Evolutionary conservation across 1,140 invertebrate species (phyloP).

Genomic region (Oscheius sp.): DNA sequence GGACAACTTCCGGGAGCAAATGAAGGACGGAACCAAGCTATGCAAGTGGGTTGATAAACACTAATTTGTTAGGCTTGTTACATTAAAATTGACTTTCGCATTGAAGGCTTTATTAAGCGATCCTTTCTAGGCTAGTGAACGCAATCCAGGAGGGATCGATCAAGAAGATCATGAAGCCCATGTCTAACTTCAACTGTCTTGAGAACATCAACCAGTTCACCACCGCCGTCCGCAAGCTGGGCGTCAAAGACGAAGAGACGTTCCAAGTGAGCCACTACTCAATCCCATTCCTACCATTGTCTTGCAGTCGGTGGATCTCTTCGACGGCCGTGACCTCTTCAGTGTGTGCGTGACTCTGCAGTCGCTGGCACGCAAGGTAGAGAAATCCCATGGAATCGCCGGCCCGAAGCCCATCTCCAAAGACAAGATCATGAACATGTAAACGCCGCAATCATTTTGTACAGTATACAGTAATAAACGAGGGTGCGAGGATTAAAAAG

Average conservation of each 20-base stretch:
- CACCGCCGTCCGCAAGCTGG: conserved; percentile 77
- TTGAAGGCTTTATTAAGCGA: neutral
- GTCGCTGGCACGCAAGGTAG: conserved; percentile 69
- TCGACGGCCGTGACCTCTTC: conserved; percentile 89
- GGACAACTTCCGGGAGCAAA: conserved; percentile 78
- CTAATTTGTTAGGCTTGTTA: no score
- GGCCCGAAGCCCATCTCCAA: conserved; percentile 41
- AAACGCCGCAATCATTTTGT: no score
- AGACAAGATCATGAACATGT: conserved; percentile 40
- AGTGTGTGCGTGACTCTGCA: conserved; percentile 89
- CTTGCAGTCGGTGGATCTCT: conserved; percentile 73
- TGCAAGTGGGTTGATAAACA: conserved; percentile 49
- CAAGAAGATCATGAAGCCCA: conserved; percentile 78
- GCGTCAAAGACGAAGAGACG: conserved; percentile 87
- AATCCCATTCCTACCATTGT: conserved; percentile 78
- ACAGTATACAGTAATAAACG: no score
- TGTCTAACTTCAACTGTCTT: conserved; percentile 88
- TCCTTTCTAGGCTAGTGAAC: conserved; percentile 55
- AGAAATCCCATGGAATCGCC: conserved; percentile 34
- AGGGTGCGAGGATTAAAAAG: no score
- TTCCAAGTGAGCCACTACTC: conserved; percentile 78
- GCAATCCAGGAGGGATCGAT: conserved; percentile 69
- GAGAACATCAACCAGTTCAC: conserved; percentile 95
- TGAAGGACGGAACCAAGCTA: conserved; percentile 53
- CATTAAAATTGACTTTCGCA: no score